A percentile compares a stretch with the other conserved stretches of the same genome.
Evolutionary conservation across 2,113 vertebrate genomes (phyloP).

Genomic region (Ginglymostoma cirratum): DNA sequence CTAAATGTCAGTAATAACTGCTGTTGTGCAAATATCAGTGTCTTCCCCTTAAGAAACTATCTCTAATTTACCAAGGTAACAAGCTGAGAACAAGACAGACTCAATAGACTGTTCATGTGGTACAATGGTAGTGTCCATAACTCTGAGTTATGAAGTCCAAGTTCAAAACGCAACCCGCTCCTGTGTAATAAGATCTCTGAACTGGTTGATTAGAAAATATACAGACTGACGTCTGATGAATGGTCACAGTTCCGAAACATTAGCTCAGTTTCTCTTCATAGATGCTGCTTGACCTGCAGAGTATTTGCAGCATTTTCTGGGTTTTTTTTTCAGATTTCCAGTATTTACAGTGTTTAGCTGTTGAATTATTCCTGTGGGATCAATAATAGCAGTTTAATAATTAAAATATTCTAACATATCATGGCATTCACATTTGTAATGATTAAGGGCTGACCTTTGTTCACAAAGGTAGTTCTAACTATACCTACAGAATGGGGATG

Average conservation of each 20-base stretch:
- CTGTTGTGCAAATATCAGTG: background rate
- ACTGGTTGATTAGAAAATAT: too few relatives aligned
- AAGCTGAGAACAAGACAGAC: background rate
- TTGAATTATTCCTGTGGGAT: background rate
- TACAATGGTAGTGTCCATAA: too few relatives aligned
- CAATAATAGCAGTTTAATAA: background rate
- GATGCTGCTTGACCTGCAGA: background rate
- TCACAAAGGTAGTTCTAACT: background rate
- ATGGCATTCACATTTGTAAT: background rate
- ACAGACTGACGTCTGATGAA: too few relatives aligned
- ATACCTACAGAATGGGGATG: background rate
- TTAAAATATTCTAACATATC: background rate
- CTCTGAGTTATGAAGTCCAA: too few relatives aligned
- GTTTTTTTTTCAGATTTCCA: background rate
- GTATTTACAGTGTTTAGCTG: background rate
- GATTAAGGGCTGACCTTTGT: background rate
- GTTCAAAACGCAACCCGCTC: too few relatives aligned
- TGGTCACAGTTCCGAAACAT: background rate
- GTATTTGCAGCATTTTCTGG: background rate
- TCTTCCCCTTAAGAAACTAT: background rate
- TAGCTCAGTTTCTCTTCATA: background rate
- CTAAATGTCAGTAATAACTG: too few relatives aligned
- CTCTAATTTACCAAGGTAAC: background rate
- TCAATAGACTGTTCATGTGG: background rate
- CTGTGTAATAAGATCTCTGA: too few relatives aligned